A percentile compares a stretch with the other conserved stretches of the same genome.
Evolutionary conservation across 1,140 invertebrate genomes (phyloP).

Genomic region (Apis florea): DNA sequence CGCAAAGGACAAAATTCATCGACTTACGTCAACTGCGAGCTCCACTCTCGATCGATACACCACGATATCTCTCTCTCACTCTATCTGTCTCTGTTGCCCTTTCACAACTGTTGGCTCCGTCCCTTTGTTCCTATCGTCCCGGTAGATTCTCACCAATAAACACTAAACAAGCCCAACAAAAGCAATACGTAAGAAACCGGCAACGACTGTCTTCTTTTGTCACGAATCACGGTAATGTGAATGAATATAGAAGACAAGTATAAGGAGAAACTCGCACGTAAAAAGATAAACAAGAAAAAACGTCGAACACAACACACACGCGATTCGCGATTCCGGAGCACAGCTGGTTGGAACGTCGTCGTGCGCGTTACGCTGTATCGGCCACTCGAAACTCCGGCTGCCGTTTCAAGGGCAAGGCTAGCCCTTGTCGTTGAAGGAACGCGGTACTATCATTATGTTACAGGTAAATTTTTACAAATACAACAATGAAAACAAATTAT

Average conservation of each 20-base stretch:
- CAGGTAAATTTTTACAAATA: background rate
- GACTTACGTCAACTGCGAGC: constrained; percentile 63
- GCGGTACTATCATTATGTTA: background rate
- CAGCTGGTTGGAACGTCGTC: constrained; percentile 32
- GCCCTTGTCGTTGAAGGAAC: constrained; percentile 37
- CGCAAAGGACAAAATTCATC: constrained; percentile 55
- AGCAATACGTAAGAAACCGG: background rate
- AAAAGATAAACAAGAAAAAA: background rate
- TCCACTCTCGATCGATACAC: constrained; percentile 66
- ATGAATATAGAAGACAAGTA: no score
- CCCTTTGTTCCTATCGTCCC: constrained; percentile 60
- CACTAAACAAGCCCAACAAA: constrained; percentile 34
- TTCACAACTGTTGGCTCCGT: constrained; percentile 21
- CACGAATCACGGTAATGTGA: background rate
- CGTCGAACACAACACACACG: constrained; percentile 42
- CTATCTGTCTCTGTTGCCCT: constrained; percentile 24
- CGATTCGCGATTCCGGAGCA: constrained; percentile 17
- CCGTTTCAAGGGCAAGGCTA: constrained; percentile 43
- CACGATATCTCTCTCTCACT: constrained; percentile 46
- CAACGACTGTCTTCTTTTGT: background rate
- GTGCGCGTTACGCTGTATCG: constrained; percentile 20
- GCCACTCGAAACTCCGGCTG: constrained; percentile 21
- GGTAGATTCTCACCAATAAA: constrained; percentile 37
- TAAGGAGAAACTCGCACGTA: background rate
- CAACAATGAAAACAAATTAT: background rate